phyloP scores from a whole-genome alignment of 2,797 vertebrate genomes.

The Coregonus sp. region DNA sequence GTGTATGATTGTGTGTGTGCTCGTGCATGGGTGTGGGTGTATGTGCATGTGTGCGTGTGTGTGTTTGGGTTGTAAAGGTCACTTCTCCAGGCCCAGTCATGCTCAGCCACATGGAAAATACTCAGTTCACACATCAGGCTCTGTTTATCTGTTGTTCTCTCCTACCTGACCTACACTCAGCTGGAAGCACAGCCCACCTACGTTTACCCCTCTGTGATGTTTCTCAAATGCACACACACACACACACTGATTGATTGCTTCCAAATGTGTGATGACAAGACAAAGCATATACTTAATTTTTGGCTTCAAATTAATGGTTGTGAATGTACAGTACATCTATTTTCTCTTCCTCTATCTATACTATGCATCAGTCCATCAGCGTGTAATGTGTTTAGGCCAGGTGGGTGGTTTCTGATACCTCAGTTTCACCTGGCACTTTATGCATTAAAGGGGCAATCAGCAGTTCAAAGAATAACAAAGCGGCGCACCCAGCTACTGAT shows the following conservation, averaged over 20 bases:
- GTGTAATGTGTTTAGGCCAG: neutral
- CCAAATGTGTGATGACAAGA: neutral
- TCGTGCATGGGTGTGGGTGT: too few relatives aligned
- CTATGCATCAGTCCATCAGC: neutral
- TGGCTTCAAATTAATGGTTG: neutral
- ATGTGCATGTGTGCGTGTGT: neutral
- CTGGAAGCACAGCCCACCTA: neutral
- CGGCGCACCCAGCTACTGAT: too few relatives aligned
- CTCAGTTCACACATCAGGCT: neutral
- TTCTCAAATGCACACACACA: neutral
- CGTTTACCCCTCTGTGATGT: neutral
- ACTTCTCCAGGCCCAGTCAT: constrained; percentile 23
- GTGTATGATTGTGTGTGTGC: neutral
- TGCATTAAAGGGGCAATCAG: neutral
- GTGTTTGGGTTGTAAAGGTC: constrained; percentile 33
- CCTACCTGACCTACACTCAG: neutral
- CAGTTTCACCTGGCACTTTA: neutral
- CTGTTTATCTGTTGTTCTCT: constrained; percentile 6
- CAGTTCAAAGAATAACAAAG: too few relatives aligned
- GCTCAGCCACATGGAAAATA: constrained; percentile 24
- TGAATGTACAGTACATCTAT: neutral
- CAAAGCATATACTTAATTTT: neutral
- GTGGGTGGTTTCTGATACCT: neutral
- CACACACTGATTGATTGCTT: neutral
- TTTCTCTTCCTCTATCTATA: neutral